Percentiles rank a stretch among this genome's conserved stretches.
Conservation (phyloP, 2,797 vertebrate species). For the Paguma larvata region DNA sequence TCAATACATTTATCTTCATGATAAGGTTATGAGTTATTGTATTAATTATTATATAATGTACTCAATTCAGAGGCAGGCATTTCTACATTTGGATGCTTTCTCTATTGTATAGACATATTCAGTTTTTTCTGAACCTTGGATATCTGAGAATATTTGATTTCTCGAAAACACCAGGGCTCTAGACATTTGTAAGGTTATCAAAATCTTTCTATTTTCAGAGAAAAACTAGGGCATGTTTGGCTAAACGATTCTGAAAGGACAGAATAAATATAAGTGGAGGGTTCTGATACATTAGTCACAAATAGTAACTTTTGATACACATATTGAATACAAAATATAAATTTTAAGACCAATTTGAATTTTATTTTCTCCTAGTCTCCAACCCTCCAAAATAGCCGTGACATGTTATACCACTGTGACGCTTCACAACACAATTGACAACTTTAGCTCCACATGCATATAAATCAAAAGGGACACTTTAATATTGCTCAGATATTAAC, state of each 20-base stretch:
- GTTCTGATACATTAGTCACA: not conserved
- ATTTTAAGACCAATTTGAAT: not conserved
- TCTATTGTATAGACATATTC: not conserved
- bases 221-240: not conserved
- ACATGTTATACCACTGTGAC: not conserved
- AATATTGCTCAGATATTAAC: not conserved
- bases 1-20: not conserved
- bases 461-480: not conserved
- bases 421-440: not conserved
- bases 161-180: not conserved
- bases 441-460: not conserved
- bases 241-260: not conserved
- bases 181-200: not conserved
- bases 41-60: not conserved
- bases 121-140: not conserved
- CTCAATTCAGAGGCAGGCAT: not conserved
- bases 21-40: not conserved
- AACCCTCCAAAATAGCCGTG: not conserved
- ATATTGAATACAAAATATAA: constrained; percentile 26
- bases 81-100: not conserved
- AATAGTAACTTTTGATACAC: not conserved
- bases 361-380: not conserved
- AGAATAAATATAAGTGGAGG: not conserved
- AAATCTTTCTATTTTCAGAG: not conserved
- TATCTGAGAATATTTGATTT: not conserved